phyloP scores from a whole-genome alignment of 2,888 invertebrate genomes.

The Agrochola macilenta region DNA sequence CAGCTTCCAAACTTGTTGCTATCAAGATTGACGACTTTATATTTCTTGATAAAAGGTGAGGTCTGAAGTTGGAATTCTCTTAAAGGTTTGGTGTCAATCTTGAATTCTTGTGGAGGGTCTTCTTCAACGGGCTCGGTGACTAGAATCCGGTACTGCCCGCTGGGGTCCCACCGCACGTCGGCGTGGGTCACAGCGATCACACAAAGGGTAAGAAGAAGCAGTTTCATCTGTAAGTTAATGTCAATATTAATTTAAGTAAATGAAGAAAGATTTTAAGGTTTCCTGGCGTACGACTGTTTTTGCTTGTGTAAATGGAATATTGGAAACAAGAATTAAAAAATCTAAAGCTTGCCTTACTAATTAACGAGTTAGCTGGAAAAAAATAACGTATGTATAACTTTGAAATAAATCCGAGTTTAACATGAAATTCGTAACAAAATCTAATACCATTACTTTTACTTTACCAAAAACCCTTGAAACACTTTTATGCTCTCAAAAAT shows the following conservation, averaged over 20 bases:
- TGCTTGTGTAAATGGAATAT: background rate
- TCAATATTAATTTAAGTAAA: background rate
- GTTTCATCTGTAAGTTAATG: constrained; percentile 69
- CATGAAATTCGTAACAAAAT: background rate
- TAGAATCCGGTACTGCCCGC: constrained; percentile 59
- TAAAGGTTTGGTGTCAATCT: background rate
- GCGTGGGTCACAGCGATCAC: constrained; percentile 58
- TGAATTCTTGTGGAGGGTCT: background rate
- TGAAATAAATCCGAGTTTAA: background rate
- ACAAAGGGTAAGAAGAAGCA: constrained; percentile 55
- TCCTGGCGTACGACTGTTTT: background rate
- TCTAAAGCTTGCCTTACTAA: too few relatives aligned
- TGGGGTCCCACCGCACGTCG: constrained; percentile 62
- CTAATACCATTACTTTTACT: background rate
- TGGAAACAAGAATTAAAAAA: background rate
- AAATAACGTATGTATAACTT: background rate
- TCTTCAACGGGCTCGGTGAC: constrained; percentile 21
- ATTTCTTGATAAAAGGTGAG: background rate
- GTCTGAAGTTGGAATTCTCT: background rate
- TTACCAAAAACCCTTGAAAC: constrained; percentile 1
- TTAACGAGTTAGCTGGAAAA: background rate
- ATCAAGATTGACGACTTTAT: background rate
- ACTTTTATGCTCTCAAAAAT: constrained; percentile 23
- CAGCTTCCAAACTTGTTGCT: background rate
- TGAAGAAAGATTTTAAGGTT: background rate